These are phyloP conservation scores for Caenorhabditis brenneri DNA, from an alignment of 1,140 invertebrate genomes.

Conservation along the genomic window DNA sequence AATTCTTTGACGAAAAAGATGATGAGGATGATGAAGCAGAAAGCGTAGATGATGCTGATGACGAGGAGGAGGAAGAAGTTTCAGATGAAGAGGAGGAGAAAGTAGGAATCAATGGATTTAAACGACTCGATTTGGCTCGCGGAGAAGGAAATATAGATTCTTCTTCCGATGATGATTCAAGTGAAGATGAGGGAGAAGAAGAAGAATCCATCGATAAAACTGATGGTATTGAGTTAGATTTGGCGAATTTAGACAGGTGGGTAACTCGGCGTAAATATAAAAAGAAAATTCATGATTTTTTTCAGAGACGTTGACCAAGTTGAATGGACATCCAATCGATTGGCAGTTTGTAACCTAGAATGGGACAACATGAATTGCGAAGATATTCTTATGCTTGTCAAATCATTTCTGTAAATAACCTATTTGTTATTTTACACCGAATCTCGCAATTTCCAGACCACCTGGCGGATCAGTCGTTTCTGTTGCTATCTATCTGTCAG, in stretches of 20 bases:
- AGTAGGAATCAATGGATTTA: neutral
- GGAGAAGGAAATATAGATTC: constrained; percentile 50
- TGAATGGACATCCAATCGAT: constrained; percentile 50
- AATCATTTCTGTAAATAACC: constrained; percentile 79
- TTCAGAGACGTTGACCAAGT: constrained; percentile 53
- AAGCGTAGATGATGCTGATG: constrained; percentile 56
- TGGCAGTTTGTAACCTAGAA: constrained; percentile 56
- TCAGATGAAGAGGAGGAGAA: constrained; percentile 34
- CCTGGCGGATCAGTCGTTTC: constrained; percentile 70
- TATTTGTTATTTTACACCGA: neutral
- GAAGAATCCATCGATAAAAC: neutral
- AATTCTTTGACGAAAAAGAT: constrained; percentile 76
- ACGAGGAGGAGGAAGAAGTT: constrained; percentile 71
- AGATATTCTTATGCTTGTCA: constrained; percentile 70
- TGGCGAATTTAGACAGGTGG: constrained; percentile 50
- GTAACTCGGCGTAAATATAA: no score
- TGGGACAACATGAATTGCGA: constrained; percentile 51
- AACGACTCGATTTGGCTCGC: constrained; percentile 29
- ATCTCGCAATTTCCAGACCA: neutral
- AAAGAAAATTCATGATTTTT: no score
- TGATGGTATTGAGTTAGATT: constrained; percentile 5
- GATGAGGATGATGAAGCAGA: constrained; percentile 73
- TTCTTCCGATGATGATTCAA: constrained; percentile 48
- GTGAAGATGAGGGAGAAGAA: constrained; percentile 40
- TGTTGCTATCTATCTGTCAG: constrained; percentile 88